Base-by-base conservation (phyloP, 1,140 invertebrate species). In the Amphibalanus amphitrite region DNA sequence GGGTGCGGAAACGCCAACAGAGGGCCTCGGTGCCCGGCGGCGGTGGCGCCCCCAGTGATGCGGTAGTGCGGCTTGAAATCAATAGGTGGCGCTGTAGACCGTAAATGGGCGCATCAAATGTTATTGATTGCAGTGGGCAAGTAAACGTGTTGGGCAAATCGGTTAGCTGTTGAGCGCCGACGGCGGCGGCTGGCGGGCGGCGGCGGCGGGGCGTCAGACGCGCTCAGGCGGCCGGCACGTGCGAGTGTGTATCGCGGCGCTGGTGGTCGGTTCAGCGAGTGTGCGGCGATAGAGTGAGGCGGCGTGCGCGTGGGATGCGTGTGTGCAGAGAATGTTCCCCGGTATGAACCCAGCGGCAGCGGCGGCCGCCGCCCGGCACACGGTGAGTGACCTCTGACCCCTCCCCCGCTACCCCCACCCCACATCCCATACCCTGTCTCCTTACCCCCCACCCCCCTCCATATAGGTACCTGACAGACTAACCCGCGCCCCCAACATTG, bases 91-190 rank as follows among this genome's bases (percentile, higher is more conserved):
- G 47, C 47, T 59, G 47, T 59, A 59, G 47, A 59, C 13, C 47
- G 47, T 59, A 59, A 59, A 59, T 59, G 47, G 47, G 47, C 47
- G 47, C 23, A 59, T 59, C 10, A 59, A 59, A 59, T 20, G 47
- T 59, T 59, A 59, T 59, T 59, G 47, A 59, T 59, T 59, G 47
- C 47, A 59, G 6, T 59, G 47, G 47, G 47, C 47, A 59, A 59
- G 47, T 59, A 59, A 59, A 59, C 47, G 47, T 59, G 47, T 59
- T 59, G 47, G 47, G 47, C 47, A 59, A 59, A 59, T 59, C 47
- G 47, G 47, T 59, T 59, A 59, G 47, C 47, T 59, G 47, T 59
- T 59, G 47, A 59, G 47, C 47, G 47, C 10, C 13, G 3, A 20
- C 47, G 47, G 47, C 47, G 47, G 13, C 13, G 13, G 47, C 13